Evolutionary conservation across 2,113 vertebrate species (phyloP).

Genomic region (Aldabrachelys gigantea): DNA sequence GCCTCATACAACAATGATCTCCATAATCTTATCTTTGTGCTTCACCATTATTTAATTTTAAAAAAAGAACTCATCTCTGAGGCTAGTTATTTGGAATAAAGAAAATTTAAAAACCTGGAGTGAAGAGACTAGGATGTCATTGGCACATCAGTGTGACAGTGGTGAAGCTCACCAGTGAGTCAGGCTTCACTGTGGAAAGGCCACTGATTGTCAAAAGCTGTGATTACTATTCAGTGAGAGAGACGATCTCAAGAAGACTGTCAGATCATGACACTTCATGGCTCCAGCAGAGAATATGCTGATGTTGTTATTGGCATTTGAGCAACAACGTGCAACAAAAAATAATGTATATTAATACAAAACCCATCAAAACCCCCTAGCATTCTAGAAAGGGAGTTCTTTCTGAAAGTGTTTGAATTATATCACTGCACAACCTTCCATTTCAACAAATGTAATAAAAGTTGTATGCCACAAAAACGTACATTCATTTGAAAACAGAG

Average conservation of each 20-base stretch:
- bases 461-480: neutral
- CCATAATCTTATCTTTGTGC: neutral
- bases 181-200: neutral
- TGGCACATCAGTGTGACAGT: neutral
- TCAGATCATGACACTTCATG: neutral
- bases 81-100: neutral
- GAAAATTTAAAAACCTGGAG: neutral
- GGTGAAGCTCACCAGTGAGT: neutral
- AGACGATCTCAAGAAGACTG: neutral
- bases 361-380: neutral
- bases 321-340: neutral
- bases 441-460: neutral
- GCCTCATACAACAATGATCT: neutral
- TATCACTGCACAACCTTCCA: neutral
- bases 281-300: neutral
- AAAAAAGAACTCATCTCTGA: neutral
- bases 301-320: neutral
- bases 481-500: neutral
- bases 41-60: neutral
- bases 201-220: neutral
- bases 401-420: neutral
- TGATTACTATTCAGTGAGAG: neutral
- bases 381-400: neutral
- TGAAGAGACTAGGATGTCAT: neutral
- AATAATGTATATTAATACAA: conserved; percentile 39